Evolutionary conservation across 2,113 vertebrate genomes (phyloP), one percentile per base, ranked within the genome.

Genomic region (Oriolus oriolus): DNA sequence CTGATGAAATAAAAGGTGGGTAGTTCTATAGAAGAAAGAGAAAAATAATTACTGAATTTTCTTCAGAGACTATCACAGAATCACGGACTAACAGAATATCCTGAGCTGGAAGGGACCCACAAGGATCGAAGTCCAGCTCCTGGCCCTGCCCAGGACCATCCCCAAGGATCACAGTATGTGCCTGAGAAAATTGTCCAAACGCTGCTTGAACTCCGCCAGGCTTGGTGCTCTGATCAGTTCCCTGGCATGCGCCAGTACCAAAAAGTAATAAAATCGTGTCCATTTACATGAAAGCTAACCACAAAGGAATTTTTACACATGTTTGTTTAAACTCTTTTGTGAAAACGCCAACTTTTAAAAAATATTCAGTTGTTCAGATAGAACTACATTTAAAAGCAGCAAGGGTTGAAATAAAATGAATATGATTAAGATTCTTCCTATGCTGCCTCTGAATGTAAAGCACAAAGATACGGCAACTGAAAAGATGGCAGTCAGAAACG

Each of bases 1-100:
- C 95, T 65, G 99, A 99, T 19, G 98, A 98, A 68, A 99, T 99
- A 57, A 98, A 98, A 9, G 99, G 99, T 23, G 99, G 99, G 75
- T 93, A 97, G 83, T 99, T 99, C 99, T 99, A 95, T 15, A 31
- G 33, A 96, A 88, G 22, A 87, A 65, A 91, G 71, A 81, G 91
- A 37, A 89, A 44, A 90, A 26, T 5, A 50, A 63, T 45, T 6
- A 61, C 1, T 47, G 28, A 8, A 19, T 56, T 88, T 94, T 66
- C 60, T 41, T 70, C 24, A 28, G 22, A 52, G 35, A 59, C 13
- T 28, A 63, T 50, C 6, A 63, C 22, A 63, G 26, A 77, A 9
- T 27, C 8, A 33, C 8, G 15, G 39, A 54, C 49, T 47, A 83
- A 31, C 0, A 69, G n/a, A 76, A 56, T 37, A 69, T 41, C 18